A percentile compares a stretch with the other conserved stretches of the same genome.
Evolutionary conservation across 92 coral and sea anemone species (phyloP).

Genomic region (Bergia puertoricense): DNA sequence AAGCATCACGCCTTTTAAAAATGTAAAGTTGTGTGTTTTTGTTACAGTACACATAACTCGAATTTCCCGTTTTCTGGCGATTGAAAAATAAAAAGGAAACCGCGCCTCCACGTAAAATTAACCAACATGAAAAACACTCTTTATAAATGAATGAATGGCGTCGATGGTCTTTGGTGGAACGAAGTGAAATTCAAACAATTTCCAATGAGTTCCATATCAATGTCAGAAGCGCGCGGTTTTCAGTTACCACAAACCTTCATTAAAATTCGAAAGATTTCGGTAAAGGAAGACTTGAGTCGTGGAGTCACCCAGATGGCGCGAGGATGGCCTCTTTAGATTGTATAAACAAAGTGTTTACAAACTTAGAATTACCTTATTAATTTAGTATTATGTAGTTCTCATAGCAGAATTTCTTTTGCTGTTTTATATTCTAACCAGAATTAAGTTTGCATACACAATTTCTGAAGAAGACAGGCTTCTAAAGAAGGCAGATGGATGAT

Average conservation of each 20-base stretch:
- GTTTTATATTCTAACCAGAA: constrained; percentile 51
- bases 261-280: constrained; percentile 44
- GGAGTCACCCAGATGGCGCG: constrained; percentile 78
- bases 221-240: constrained; percentile 78
- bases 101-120: constrained; percentile 66
- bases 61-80: constrained; percentile 28
- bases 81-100: constrained; percentile 51
- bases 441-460: constrained; percentile 56
- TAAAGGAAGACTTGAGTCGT: constrained; percentile 65
- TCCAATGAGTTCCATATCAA: constrained; percentile 85
- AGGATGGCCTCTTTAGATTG: constrained; percentile 72
- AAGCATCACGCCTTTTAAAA: not conserved
- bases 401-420: constrained; percentile 35
- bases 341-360: constrained; percentile 83
- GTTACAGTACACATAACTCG: constrained; percentile 7
- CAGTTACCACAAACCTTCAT: constrained; percentile 60
- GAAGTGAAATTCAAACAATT: constrained; percentile 84
- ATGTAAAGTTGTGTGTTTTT: not conserved
- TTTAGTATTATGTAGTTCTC: constrained; percentile 63
- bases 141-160: constrained; percentile 79
- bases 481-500: constrained; percentile 67
- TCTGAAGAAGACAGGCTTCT: constrained; percentile 58
- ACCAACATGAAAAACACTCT: constrained; percentile 56
- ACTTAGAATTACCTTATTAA: constrained; percentile 75
- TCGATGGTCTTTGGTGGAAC: constrained; percentile 74